A percentile compares a stretch with the other conserved stretches of the same genome.
phyloP scores from a whole-genome alignment of 2,113 vertebrate genomes.

The Patagioenas fasciata region DNA sequence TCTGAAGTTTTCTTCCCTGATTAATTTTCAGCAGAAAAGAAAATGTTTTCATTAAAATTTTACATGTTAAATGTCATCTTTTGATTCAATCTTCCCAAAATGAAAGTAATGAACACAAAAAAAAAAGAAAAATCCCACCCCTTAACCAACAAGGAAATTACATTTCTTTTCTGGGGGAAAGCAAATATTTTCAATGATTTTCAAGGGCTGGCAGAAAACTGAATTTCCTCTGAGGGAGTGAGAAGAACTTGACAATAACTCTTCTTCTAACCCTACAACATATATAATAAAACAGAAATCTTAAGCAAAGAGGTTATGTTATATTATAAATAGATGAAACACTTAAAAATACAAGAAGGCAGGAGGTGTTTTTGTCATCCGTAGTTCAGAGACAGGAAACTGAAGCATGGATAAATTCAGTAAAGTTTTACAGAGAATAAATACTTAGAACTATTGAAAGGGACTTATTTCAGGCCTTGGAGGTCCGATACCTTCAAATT shows the following conservation, averaged over 20 bases:
- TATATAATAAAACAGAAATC: background rate
- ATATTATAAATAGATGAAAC: background rate
- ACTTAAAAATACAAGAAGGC: background rate
- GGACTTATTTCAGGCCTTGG: background rate
- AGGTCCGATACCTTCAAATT: background rate
- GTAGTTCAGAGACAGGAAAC: background rate
- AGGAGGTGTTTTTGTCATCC: background rate
- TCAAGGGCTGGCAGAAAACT: background rate
- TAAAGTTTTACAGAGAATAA: background rate
- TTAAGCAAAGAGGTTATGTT: background rate
- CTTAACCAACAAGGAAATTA: background rate
- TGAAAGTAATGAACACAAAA: background rate
- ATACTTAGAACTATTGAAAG: background rate
- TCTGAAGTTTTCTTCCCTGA: background rate
- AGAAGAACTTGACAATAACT: background rate
- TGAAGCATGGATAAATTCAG: background rate
- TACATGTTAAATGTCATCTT: background rate
- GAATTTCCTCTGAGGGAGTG: background rate
- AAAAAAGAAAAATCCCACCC: background rate
- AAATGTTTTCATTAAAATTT: conserved; percentile 11
- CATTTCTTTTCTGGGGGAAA: background rate
- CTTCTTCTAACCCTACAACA: background rate
- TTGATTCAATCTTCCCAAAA: background rate
- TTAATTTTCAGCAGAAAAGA: background rate
- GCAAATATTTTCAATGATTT: background rate